These are phyloP conservation scores for Zaprionus obscuricornis DNA, from an alignment of 2,888 invertebrate species.

Conservation along the genomic window DNA sequence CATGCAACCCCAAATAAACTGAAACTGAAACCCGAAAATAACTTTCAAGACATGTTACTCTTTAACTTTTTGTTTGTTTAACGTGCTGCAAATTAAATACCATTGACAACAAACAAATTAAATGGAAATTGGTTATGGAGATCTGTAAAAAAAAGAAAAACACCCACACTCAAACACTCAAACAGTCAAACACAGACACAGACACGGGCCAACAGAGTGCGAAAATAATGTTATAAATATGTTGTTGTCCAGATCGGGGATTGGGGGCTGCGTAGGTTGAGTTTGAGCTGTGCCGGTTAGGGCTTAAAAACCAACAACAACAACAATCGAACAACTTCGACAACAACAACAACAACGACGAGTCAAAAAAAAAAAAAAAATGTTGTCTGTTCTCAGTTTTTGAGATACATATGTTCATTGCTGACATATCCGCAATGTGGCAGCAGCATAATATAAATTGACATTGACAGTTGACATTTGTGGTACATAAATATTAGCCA, in stretches of 20 bases:
- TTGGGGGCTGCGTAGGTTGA: slow-evolving; percentile 50
- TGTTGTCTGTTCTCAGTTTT: slow-evolving; percentile 55
- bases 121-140: slow-evolving; percentile 38
- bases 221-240: slow-evolving; percentile 76
- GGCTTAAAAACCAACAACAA: slow-evolving; percentile 40
- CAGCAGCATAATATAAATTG: slow-evolving; percentile 77
- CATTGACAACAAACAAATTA: slow-evolving; percentile 57
- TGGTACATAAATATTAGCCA: slow-evolving; percentile 78
- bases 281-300: slow-evolving; percentile 46
- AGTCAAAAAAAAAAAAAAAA: slow-evolving; percentile 16
- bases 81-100: slow-evolving; percentile 72
- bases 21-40: slow-evolving; percentile 56
- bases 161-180: slow-evolving; percentile 33
- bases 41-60: slow-evolving; percentile 48
- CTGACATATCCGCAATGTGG: slow-evolving; percentile 79
- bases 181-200: slow-evolving; percentile 19
- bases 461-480: slow-evolving; percentile 77
- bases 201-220: slow-evolving; percentile 45
- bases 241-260: slow-evolving; percentile 60
- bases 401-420: slow-evolving; percentile 73
- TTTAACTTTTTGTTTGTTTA: slow-evolving; percentile 72
- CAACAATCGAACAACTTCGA: slow-evolving; percentile 16
- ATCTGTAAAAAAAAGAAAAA: too few species aligned
- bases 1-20: slow-evolving; percentile 47
- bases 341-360: slow-evolving; percentile 6